Evolutionary conservation across 2,888 invertebrate genomes (phyloP).

Genomic region (Heliconius sara): DNA sequence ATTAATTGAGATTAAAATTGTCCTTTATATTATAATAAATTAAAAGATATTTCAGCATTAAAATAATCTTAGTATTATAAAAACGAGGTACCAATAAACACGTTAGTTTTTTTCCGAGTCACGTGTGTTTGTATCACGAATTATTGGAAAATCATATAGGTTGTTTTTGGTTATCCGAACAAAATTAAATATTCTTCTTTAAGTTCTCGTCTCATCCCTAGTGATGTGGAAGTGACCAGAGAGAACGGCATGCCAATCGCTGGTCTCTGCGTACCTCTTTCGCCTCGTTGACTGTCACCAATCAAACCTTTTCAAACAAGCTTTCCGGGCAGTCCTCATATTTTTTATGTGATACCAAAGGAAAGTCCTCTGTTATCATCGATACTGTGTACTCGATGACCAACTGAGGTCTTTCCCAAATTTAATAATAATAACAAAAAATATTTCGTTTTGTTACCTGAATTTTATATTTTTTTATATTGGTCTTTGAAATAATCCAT

Average conservation of each 20-base stretch:
- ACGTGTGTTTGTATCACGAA: not conserved
- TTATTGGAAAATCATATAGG: not conserved
- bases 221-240: not conserved
- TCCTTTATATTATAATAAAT: not conserved
- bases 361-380: too few relatives aligned
- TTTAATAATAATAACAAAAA: too few relatives aligned
- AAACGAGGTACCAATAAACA: not conserved
- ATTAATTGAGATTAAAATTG: constrained; percentile 13
- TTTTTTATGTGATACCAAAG: too few relatives aligned
- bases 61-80: not conserved
- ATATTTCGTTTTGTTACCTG: too few relatives aligned
- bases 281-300: not conserved
- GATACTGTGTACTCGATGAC: too few relatives aligned
- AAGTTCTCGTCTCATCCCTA: not conserved
- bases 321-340: too few relatives aligned
- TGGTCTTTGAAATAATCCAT: too few relatives aligned
- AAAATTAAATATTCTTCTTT: not conserved
- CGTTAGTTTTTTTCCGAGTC: not conserved
- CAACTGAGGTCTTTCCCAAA: too few relatives aligned
- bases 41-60: not conserved
- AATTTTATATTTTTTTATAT: too few relatives aligned
- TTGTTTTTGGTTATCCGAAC: not conserved
- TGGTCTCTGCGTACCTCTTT: not conserved
- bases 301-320: not conserved
- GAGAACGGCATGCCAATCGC: not conserved